Evolutionary conservation across 2,113 vertebrate genomes (phyloP).

Genomic region (Antechinus stuartii): DNA sequence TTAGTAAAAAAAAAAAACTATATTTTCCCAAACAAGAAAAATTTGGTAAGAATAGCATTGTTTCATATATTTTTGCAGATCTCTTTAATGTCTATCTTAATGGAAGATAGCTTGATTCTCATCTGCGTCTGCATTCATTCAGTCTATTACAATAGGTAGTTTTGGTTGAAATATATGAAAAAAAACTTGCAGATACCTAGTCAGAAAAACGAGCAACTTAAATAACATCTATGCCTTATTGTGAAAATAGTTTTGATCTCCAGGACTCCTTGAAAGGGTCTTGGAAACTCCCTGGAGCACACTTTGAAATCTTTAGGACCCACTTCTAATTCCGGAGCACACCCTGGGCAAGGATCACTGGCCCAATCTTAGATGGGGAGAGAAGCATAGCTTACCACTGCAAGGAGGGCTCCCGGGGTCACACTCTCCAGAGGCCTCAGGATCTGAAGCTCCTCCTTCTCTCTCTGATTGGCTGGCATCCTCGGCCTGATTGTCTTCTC

Average conservation of each 20-base stretch:
- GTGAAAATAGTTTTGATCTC: background rate
- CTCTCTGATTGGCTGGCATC: constrained; percentile 85
- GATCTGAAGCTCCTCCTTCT: constrained; percentile 86
- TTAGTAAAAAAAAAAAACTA: background rate
- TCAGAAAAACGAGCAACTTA: background rate
- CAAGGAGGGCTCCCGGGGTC: constrained; percentile 84
- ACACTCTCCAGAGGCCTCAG: constrained; percentile 83
- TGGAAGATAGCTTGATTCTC: background rate
- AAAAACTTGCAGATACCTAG: background rate
- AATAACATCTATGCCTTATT: background rate
- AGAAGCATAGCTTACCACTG: constrained; percentile 84
- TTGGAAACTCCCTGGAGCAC: background rate
- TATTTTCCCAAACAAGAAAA: background rate
- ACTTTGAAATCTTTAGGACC: background rate
- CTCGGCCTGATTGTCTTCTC: constrained; percentile 83
- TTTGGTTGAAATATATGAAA: background rate
- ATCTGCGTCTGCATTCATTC: background rate
- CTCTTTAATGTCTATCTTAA: background rate
- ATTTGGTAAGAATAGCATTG: background rate
- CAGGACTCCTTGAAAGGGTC: background rate
- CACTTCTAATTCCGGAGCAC: background rate
- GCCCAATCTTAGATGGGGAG: background rate
- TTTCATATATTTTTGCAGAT: background rate
- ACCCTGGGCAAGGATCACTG: background rate
- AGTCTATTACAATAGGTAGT: background rate